Evolutionary conservation across 2,888 invertebrate species (phyloP).

Genomic region (Caenorhabditis sp.): DNA sequence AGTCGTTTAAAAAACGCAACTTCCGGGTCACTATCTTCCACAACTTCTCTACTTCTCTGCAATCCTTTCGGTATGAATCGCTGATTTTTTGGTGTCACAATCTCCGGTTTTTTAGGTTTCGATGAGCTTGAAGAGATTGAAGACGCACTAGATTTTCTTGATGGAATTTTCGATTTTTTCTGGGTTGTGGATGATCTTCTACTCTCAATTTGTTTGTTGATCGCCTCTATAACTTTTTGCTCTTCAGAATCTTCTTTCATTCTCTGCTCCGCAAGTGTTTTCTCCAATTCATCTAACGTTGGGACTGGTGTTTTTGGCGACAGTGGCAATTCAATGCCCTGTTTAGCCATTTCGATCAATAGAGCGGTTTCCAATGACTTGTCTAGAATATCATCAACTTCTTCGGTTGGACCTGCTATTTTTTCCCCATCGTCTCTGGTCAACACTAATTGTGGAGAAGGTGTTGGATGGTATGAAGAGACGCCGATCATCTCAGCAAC

Average conservation of each 20-base stretch:
- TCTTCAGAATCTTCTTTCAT: constrained; percentile 23
- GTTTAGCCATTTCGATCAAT: constrained; percentile 42
- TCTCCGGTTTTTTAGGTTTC: too few species aligned
- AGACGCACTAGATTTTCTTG: constrained; percentile 15
- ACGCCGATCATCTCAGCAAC: constrained; percentile 50
- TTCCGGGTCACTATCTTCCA: constrained; percentile 48
- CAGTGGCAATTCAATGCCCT: constrained; percentile 45
- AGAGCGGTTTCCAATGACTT: constrained; percentile 36
- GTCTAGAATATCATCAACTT: constrained; percentile 12
- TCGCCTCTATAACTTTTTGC: constrained; percentile 10
- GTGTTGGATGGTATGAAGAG: constrained; percentile 15
- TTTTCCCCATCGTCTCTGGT: neutral
- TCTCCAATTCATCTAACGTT: constrained; percentile 9
- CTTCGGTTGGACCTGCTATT: neutral
- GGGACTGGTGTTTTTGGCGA: constrained; percentile 22
- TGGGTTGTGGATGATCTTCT: constrained; percentile 20
- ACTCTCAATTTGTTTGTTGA: constrained; percentile 16
- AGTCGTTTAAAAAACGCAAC: constrained; percentile 39
- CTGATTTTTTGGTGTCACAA: constrained; percentile 11
- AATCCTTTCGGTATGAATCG: constrained; percentile 29
- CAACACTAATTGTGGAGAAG: constrained; percentile 8
- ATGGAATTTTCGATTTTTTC: constrained; percentile 23
- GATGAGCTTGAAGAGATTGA: constrained; percentile 2
- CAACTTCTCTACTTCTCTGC: constrained; percentile 10
- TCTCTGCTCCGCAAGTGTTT: neutral